These are phyloP conservation scores for Calephelis perditalis DNA, from an alignment of 2,888 invertebrate species.

Conservation along the genomic window DNA sequence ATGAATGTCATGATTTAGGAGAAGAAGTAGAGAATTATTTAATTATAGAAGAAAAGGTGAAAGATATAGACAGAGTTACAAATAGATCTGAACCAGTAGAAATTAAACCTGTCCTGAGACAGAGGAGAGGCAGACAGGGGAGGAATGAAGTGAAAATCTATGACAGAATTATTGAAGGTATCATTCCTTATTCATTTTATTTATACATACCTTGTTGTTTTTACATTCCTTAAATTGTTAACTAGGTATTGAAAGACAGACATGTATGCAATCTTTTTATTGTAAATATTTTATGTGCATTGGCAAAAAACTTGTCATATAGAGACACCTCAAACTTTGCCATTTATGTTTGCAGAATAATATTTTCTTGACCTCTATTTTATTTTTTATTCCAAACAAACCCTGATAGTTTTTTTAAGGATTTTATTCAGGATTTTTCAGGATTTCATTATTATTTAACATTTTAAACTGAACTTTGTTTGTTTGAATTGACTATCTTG, in stretches of 20 bases:
- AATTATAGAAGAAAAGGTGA: conserved; percentile 34
- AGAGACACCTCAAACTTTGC: no score
- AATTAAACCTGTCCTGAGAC: conserved; percentile 58
- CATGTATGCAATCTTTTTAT: no score
- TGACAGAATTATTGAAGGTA: conserved; percentile 71
- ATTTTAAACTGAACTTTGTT: no score
- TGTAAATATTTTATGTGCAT: no score
- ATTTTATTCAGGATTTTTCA: no score
- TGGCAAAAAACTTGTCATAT: no score
- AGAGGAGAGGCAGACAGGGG: conserved; percentile 60
- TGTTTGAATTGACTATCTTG: no score
- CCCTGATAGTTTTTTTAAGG: background rate
- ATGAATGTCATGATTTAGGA: conserved; percentile 17
- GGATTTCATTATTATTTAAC: no score
- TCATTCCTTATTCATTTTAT: background rate
- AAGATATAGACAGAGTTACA: conserved; percentile 30
- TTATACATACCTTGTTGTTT: no score
- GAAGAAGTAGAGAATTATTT: conserved; percentile 31
- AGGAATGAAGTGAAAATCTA: conserved; percentile 71
- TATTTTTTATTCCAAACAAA: background rate
- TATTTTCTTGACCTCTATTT: background rate
- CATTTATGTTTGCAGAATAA: no score
- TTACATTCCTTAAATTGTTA: no score
- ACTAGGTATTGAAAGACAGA: no score
- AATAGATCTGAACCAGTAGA: conserved; percentile 55